Conservation (phyloP, 2,888 invertebrate species). For the Scaptomyza tumidula region DNA sequence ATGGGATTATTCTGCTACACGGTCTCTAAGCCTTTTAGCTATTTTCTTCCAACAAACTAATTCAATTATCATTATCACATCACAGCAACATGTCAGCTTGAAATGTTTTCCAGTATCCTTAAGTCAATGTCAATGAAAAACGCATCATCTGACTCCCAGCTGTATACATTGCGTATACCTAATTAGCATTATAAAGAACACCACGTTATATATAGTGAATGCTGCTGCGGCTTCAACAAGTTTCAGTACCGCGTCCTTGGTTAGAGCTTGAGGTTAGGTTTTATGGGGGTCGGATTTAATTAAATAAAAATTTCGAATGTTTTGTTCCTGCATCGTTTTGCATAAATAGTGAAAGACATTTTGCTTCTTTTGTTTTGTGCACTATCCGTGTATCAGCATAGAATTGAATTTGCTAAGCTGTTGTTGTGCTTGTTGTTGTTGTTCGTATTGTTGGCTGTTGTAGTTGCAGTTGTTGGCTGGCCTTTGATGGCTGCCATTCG, state of each 20-base stretch:
- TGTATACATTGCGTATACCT: conserved; percentile 58
- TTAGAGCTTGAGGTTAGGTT: conserved; percentile 2
- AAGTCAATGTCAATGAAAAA: conserved; percentile 9
- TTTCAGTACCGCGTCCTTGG: conserved; percentile 19
- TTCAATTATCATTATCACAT: conserved; percentile 34
- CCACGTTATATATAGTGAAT: conserved; percentile 24
- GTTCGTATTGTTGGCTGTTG: neutral
- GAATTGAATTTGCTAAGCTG: conserved; percentile 42
- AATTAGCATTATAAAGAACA: conserved; percentile 55
- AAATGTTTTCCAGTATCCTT: conserved; percentile 14
- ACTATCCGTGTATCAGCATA: conserved; percentile 44
- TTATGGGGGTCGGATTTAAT: conserved; percentile 45
- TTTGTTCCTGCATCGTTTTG: conserved; percentile 36
- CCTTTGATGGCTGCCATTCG: conserved; percentile 43
- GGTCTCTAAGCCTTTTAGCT: conserved; percentile 2
- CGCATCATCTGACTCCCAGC: conserved; percentile 5
- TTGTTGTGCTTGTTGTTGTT: neutral
- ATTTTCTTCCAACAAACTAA: conserved; percentile 14
- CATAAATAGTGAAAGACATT: conserved; percentile 55
- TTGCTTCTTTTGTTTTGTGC: conserved; percentile 10
- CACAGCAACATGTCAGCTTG: neutral
- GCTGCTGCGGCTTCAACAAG: conserved; percentile 10
- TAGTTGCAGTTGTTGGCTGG: conserved; percentile 4
- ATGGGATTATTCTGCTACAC: conserved; percentile 18
- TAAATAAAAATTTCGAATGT: conserved; percentile 53